Evolutionary conservation across 2,113 vertebrate species (phyloP).

Genomic region (Oryzias curvinotus): DNA sequence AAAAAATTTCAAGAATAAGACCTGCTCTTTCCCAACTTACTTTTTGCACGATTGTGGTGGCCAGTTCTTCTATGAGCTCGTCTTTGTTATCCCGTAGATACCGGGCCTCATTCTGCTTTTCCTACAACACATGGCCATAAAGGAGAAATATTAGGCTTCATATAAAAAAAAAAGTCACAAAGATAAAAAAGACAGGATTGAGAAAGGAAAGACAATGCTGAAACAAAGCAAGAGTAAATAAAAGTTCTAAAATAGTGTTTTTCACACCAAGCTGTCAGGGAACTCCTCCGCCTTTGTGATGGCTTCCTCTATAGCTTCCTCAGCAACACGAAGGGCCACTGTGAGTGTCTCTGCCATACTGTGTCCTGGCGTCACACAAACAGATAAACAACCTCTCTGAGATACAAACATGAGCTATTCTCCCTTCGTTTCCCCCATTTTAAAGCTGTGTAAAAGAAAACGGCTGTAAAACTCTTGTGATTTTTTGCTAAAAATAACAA

Average conservation of each 20-base stretch:
- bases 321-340: constrained; percentile 92
- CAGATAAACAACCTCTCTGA: constrained; percentile 4
- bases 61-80: constrained; percentile 94
- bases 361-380: constrained; percentile 76
- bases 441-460: background rate
- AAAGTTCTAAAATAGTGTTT: background rate
- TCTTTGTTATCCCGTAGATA: constrained; percentile 95
- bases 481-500: too few relatives aligned
- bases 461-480: too few relatives aligned
- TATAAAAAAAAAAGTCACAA: background rate
- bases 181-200: background rate
- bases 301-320: constrained; percentile 96
- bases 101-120: constrained; percentile 95
- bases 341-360: constrained; percentile 95
- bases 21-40: constrained; percentile 64
- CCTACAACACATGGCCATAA: constrained; percentile 68
- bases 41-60: constrained; percentile 94
- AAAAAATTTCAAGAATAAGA: constrained; percentile 5
- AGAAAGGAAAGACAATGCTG: background rate
- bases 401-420: background rate
- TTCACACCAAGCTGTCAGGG: constrained; percentile 89
- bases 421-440: background rate
- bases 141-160: constrained; percentile 5
- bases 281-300: constrained; percentile 92
- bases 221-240: background rate